A percentile compares a stretch with the other conserved stretches of the same genome.
Conservation (phyloP, 53 echinoderm and acorn worm genomes). For the Patiria pectinifera region DNA sequence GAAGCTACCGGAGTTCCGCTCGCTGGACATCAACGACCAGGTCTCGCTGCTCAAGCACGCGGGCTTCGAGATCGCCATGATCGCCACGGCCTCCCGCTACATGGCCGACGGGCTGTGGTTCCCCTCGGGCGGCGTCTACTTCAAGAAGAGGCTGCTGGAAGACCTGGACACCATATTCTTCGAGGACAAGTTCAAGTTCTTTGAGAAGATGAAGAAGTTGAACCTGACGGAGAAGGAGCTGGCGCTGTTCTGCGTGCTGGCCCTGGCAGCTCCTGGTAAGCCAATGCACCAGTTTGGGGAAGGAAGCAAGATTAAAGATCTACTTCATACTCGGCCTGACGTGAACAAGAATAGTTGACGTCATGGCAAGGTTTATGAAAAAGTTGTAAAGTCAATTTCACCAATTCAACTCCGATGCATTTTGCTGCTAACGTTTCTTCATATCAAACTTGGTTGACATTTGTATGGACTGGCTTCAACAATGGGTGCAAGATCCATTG, state of each 20-base stretch:
- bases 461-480: no score
- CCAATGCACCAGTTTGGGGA: background rate
- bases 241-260: conserved; percentile 93
- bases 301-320: no score
- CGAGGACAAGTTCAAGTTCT: conserved; percentile 92
- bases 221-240: conserved; percentile 93
- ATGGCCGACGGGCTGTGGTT: conserved; percentile 97
- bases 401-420: no score
- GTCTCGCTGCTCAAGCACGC: conserved; percentile 92
- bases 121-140: conserved; percentile 88
- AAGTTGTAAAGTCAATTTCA: no score
- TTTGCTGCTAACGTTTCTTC: no score
- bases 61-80: conserved; percentile 97
- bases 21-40: conserved; percentile 91
- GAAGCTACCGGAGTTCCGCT: conserved; percentile 83
- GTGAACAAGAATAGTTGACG: no score
- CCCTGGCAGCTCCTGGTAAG: conserved; percentile 90
- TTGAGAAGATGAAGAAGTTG: conserved; percentile 97
- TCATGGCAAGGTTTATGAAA: no score
- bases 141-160: conserved; percentile 87
- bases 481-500: no score
- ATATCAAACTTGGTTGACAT: no score
- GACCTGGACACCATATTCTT: conserved; percentile 89
- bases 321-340: no score
- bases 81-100: conserved; percentile 91